Evolutionary conservation across 2,113 vertebrate genomes (phyloP).

Genomic region (Myrmecobius fasciatus): DNA sequence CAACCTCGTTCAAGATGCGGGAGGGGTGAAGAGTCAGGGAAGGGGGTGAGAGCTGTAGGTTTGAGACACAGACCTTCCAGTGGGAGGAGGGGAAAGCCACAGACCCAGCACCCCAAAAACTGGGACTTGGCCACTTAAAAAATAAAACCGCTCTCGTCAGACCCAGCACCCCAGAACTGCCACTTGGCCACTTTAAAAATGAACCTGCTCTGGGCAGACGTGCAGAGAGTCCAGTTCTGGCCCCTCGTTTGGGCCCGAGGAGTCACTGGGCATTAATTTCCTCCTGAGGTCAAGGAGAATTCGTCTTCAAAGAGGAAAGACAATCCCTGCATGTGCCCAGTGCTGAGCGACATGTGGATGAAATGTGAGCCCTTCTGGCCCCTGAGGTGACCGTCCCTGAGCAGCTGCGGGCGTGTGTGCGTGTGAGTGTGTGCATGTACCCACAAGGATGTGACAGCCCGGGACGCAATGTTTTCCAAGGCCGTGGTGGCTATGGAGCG

Average conservation of each 20-base stretch:
- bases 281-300: not conserved
- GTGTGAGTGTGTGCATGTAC: too few relatives aligned
- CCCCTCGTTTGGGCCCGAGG: not conserved
- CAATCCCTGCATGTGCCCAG: not conserved
- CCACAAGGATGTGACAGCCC: not conserved
- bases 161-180: too few relatives aligned
- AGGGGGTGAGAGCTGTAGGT: too few relatives aligned
- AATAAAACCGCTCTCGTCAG: too few relatives aligned
- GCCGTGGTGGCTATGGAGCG: too few relatives aligned
- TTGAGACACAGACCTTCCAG: not conserved
- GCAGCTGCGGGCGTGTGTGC: not conserved
- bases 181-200: not conserved
- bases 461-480: not conserved
- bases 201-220: not conserved
- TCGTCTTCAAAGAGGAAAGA: not conserved
- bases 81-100: not conserved
- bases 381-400: not conserved
- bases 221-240: not conserved
- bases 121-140: too few relatives aligned
- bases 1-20: accelerated
- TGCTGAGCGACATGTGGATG: not conserved
- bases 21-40: too few relatives aligned
- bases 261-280: not conserved
- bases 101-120: too few relatives aligned
- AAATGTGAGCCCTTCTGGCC: not conserved